These are phyloP conservation scores for Lontra canadensis DNA, from an alignment of 2,113 vertebrate genomes.

Conservation along the genomic window DNA sequence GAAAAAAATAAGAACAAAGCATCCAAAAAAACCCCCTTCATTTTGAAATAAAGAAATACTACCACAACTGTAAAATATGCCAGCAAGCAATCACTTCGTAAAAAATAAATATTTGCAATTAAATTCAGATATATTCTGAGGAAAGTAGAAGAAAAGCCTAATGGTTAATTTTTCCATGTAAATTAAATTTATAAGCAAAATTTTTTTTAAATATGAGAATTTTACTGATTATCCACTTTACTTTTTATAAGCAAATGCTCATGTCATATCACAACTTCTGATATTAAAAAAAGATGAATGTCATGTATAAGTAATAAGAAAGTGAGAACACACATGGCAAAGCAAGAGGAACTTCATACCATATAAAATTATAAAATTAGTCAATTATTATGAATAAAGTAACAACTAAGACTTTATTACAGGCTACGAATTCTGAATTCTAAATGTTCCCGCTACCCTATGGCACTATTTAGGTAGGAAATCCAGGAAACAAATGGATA, in stretches of 20 bases:
- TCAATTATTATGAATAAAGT: not conserved
- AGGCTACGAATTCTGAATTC: not conserved
- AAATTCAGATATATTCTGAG: not conserved
- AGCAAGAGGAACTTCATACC: not conserved
- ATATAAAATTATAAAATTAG: not conserved
- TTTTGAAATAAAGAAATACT: not conserved
- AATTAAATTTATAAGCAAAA: not conserved
- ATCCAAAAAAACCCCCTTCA: not conserved
- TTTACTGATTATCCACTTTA: not conserved
- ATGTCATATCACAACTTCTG: not conserved
- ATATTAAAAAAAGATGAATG: not conserved
- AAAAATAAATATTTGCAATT: not conserved
- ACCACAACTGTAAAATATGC: not conserved
- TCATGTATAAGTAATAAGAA: not conserved
- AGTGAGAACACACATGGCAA: not conserved
- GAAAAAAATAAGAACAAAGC: not conserved
- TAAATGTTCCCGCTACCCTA: not conserved
- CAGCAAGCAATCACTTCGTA: not conserved
- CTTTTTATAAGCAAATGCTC: not conserved
- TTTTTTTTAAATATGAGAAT: not conserved
- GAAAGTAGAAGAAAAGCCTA: not conserved
- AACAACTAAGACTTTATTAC: not conserved
- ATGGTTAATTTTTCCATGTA: not conserved
- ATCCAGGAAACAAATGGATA: not conserved
- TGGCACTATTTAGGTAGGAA: not conserved